Conservation (phyloP, 2,888 invertebrate genomes). For the Bugula neritina region DNA sequence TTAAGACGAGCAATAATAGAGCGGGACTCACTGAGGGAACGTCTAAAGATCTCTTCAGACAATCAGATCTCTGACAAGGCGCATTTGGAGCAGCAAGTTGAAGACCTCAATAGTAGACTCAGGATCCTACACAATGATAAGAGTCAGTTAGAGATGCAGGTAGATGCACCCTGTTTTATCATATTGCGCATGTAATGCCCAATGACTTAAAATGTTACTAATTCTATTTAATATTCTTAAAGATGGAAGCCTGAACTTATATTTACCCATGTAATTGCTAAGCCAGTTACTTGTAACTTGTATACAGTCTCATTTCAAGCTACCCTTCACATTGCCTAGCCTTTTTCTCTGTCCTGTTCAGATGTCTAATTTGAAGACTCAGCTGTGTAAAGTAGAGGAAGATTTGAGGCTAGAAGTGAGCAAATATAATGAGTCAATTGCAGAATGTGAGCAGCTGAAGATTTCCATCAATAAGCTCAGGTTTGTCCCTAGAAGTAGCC, state of each 20-base stretch:
- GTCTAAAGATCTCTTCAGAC: slow-evolving; percentile 51
- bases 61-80: slow-evolving; percentile 48
- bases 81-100: slow-evolving; percentile 48
- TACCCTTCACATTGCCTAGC: too few relatives aligned
- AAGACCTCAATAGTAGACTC: slow-evolving; percentile 35
- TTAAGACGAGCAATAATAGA: slow-evolving; percentile 48
- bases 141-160: slow-evolving; percentile 20
- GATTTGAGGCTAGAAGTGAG: not conserved
- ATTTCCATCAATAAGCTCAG: not conserved
- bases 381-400: not conserved
- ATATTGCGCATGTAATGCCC: too few relatives aligned
- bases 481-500: too few relatives aligned
- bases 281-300: too few relatives aligned
- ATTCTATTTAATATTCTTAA: too few relatives aligned
- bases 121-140: slow-evolving; percentile 21
- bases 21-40: slow-evolving; percentile 50
- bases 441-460: slow-evolving; percentile 16
- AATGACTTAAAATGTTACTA: too few relatives aligned
- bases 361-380: slow-evolving; percentile 17
- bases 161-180: too few relatives aligned
- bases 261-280: too few relatives aligned
- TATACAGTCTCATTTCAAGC: too few relatives aligned
- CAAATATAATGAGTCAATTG: not conserved
- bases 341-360: too few relatives aligned
- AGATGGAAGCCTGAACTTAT: too few relatives aligned